Evolutionary conservation across 2,888 invertebrate species (phyloP).

Genomic region (Ctena decussata): DNA sequence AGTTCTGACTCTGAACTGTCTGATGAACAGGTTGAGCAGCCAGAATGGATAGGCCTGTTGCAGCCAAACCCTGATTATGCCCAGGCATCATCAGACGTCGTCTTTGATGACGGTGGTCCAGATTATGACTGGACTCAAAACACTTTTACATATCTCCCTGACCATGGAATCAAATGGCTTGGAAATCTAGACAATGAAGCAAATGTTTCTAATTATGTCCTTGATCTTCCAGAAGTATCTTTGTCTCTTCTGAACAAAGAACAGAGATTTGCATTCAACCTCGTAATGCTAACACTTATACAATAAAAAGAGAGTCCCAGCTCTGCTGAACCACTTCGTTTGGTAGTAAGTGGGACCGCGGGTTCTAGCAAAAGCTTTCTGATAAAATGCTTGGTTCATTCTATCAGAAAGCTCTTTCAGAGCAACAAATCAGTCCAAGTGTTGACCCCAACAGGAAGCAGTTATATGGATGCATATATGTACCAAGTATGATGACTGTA

Average conservation of each 20-base stretch:
- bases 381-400: slow-evolving; percentile 60
- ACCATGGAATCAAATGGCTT: neutral
- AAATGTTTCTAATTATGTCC: neutral
- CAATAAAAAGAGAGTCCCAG: neutral
- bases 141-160: slow-evolving; percentile 25
- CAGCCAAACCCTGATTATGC: neutral
- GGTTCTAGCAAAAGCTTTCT: slow-evolving; percentile 59
- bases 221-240: slow-evolving; percentile 42
- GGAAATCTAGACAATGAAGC: neutral
- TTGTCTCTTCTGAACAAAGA: slow-evolving; percentile 41
- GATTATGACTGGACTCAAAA: slow-evolving; percentile 45
- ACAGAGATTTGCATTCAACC: slow-evolving; percentile 50
- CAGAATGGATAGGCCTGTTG: neutral
- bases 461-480: too few relatives aligned
- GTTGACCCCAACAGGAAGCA: slow-evolving; percentile 65
- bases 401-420: slow-evolving; percentile 39
- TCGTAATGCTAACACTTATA: slow-evolving; percentile 32
- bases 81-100: neutral
- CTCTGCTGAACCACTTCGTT: too few relatives aligned
- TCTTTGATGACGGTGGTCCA: slow-evolving; percentile 64
- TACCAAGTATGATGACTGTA: too few relatives aligned
- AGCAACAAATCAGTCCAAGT: slow-evolving; percentile 60
- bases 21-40: neutral
- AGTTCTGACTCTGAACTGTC: neutral
- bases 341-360: slow-evolving; percentile 59